Conservation (phyloP, 2,888 invertebrate genomes). For the Nipponacmea schrenckii region DNA sequence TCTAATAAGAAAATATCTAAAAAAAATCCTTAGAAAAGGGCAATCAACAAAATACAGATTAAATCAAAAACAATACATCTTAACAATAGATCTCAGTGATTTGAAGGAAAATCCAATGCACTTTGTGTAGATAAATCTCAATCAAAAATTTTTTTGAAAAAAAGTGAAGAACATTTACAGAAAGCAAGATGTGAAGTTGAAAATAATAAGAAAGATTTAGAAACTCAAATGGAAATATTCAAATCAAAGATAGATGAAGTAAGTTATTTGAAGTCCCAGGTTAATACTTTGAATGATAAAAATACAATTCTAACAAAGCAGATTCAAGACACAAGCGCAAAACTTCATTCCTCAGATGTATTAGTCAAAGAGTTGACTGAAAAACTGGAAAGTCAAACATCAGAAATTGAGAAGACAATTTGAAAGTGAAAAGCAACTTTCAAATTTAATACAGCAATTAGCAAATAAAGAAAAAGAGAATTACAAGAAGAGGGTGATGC, state of each 20-base stretch:
- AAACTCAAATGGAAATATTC: neutral
- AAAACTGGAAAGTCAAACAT: too few species aligned
- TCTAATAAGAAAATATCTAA: neutral
- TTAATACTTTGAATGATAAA: too few species aligned
- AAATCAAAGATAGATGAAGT: slow-evolving; percentile 14
- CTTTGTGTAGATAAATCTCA: too few species aligned
- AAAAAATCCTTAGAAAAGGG: slow-evolving; percentile 21
- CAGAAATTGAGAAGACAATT: slow-evolving; percentile 23
- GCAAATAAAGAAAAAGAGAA: slow-evolving; percentile 15
- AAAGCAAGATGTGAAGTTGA: neutral
- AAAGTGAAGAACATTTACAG: neutral
- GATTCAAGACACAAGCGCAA: slow-evolving; percentile 9
- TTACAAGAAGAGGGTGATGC: neutral
- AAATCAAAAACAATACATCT: slow-evolving; percentile 3
- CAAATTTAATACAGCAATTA: slow-evolving; percentile 23
- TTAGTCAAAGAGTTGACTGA: slow-evolving; percentile 28
- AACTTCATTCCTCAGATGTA: neutral
- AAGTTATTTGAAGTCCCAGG: slow-evolving; percentile 9
- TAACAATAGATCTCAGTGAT: too few species aligned
- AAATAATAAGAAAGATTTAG: too few species aligned
- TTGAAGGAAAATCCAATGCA: too few species aligned
- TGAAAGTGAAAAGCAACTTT: slow-evolving; percentile 15
- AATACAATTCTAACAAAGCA: too few species aligned
- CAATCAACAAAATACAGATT: slow-evolving; percentile 15
- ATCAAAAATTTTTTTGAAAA: neutral